Percentiles rank a stretch among this genome's conserved stretches.
These are phyloP conservation scores for Ypsolopha sequella DNA, from an alignment of 2,888 invertebrate species.

Conservation along the genomic window DNA sequence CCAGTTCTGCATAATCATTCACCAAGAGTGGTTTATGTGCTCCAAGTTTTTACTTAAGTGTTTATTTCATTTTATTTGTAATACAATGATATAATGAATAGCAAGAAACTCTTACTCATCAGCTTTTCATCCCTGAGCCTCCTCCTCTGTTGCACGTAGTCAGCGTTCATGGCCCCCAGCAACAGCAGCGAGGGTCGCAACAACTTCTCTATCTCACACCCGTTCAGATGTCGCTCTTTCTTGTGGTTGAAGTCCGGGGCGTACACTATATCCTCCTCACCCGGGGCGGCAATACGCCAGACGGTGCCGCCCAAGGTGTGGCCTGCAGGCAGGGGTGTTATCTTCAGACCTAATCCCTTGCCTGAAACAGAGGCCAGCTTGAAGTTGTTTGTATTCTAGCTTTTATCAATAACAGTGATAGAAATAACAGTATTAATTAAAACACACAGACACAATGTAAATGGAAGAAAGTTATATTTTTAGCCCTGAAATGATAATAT, in stretches of 20 bases:
- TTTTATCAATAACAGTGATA: neutral
- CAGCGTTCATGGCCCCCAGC: slow-evolving; percentile 95
- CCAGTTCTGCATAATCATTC: too few relatives aligned
- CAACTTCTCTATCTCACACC: slow-evolving; percentile 92
- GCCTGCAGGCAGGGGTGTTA: slow-evolving; percentile 95
- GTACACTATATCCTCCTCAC: slow-evolving; percentile 98
- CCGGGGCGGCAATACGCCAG: slow-evolving; percentile 98
- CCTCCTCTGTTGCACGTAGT: slow-evolving; percentile 91
- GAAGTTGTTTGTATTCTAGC: too few relatives aligned
- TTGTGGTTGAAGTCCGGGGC: slow-evolving; percentile 99
- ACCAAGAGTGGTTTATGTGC: too few relatives aligned
- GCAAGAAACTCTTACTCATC: slow-evolving; percentile 77
- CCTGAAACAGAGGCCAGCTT: slow-evolving; percentile 61
- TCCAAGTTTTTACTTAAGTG: too few relatives aligned
- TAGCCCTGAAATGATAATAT: too few relatives aligned
- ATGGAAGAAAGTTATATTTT: too few relatives aligned
- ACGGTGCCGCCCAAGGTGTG: slow-evolving; percentile 99
- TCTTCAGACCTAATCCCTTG: slow-evolving; percentile 95
- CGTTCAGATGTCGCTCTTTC: slow-evolving; percentile 97
- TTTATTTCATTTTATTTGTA: too few relatives aligned
- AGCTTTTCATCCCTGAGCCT: slow-evolving; percentile 95
- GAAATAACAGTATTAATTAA: neutral
- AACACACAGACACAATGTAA: neutral
- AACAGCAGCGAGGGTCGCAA: slow-evolving; percentile 94
- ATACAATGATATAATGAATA: neutral